Base-by-base conservation (phyloP, 2,797 vertebrate genomes). In the Craterocephalus amniculus region DNA sequence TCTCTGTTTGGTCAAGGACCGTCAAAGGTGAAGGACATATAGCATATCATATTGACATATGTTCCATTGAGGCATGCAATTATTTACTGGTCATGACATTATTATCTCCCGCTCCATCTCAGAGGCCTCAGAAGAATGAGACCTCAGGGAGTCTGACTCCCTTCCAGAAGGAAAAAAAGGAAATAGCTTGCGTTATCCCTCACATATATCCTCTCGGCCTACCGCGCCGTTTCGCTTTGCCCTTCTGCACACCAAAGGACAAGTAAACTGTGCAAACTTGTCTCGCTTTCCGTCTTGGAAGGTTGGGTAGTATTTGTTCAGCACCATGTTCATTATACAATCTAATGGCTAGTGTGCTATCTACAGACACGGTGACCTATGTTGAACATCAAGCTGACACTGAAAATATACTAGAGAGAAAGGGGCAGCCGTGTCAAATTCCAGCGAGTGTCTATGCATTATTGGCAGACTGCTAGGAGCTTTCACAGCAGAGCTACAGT, bases 41-140 rank as follows among this genome's bases (percentile, higher is more conserved):
- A 91, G 80, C 86, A 85, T 90, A 92, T 94, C 88, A 87, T 92
- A 93, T 93, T 96, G 93, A 93, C 94, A 91, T 93, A 93, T 94
- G 92, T 95, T 94, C 88, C 92, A 89, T 91, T 89, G 92, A 88
- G 94, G 84, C 92, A 86, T 91, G 92, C 91, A 95, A 89, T 95
- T 96, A 95, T 95, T 96, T 96, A 95, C 94, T 91, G 92, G 92
- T 93, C 92, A 82, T 94, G 95, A 95, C 94, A 93, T 95, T 95
- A 95, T 95, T 96, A 95, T 95, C 89, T 93, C 93, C 76, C 76
- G 90, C 92, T 94, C 94, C 94, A 95, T 95, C 92, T 93, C 94
- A 94, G 93, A 92, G 88, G 69, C 93, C 29, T 93, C 89, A 93
- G 87, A 94, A 92, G 82, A 91, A 89, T 78, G 91, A 90, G 93